Base-by-base conservation (phyloP, 2,888 invertebrate species). In the Mactromeris polynyma region DNA sequence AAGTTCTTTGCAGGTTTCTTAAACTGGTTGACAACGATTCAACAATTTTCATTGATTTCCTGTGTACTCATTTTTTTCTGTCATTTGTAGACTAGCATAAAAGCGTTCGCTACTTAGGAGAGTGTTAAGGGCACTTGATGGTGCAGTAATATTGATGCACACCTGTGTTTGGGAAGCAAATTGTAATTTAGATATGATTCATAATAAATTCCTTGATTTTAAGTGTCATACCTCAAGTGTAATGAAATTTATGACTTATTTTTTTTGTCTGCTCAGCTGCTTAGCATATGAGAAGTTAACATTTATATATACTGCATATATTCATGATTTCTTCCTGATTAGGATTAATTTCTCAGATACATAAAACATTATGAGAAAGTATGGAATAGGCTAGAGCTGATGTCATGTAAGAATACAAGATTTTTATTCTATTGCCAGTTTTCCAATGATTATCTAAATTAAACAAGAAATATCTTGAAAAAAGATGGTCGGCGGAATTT, bases 21-120 rank as follows among this genome's bases (percentile, higher is more conserved):
- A 73, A 73, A 19, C 33, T 73, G 36, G 33, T 36, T 73, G 58
- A 64, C 58, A 64, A 64, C 58, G 26, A 26, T 26, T 64, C 26
- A 26, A n/a, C 58, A 64, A n/a, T 64, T 64, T 64, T 33, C 33
- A 11, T 36, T 73, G 73, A 73, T 73, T 73, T 73, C 73, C 73
- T 73, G 36, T 19, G 7, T 26, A 3, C 73, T 36, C 36, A 36
- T 73, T 36, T 36, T 69, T 33, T 73, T 73, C 31, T 73, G 73
- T 36, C 33, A 73, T 36, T 73, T 73, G 21, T 19, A 73, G 36
- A 73, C 36, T 2, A 0, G 36, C 33, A 73, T 73, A 73, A 36
- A 73, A 64, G 58, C 26, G 11, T n/a, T 64, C 3, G 0, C 73
- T 19, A 73, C 36, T 36, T 73, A 36, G 36, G 36, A 73, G 33